Evolutionary conservation across 1,140 invertebrate species (phyloP).

Genomic region (Thrips palmi): DNA sequence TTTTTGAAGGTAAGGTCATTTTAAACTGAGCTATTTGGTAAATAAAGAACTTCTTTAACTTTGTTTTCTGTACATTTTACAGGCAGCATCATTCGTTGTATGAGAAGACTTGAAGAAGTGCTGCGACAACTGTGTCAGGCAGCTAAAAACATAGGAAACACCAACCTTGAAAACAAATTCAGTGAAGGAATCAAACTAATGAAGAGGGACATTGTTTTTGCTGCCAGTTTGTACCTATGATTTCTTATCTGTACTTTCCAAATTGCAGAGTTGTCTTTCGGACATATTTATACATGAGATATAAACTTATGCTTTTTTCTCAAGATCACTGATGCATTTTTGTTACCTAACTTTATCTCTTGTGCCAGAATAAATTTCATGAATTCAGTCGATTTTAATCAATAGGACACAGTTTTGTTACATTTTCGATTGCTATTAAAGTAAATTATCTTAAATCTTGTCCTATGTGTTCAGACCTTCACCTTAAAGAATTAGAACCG

Average conservation of each 20-base stretch:
- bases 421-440: too few species aligned
- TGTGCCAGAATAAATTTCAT: too few species aligned
- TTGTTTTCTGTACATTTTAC: conserved; percentile 16
- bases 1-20: conserved; percentile 74
- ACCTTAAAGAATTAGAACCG: too few species aligned
- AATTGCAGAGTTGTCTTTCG: too few species aligned
- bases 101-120: conserved; percentile 91
- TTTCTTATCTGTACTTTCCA: conserved; percentile 9
- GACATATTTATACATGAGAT: too few species aligned
- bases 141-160: conserved; percentile 91
- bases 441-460: too few species aligned
- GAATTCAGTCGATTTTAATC: too few species aligned
- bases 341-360: too few species aligned
- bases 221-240: conserved; percentile 93
- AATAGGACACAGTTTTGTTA: too few species aligned
- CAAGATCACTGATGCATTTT: too few species aligned
- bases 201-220: conserved; percentile 98
- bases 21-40: not conserved
- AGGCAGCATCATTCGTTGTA: conserved; percentile 94
- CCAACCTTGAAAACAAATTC: conserved; percentile 92
- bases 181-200: conserved; percentile 78
- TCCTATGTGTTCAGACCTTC: too few species aligned
- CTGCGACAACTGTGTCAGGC: conserved; percentile 89
- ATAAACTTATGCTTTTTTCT: too few species aligned
- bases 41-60: not conserved